A percentile compares a stretch with the other conserved stretches of the same genome.
These are phyloP conservation scores for Eurytoma californica DNA, from an alignment of 2,888 invertebrate genomes.

Conservation along the genomic window DNA sequence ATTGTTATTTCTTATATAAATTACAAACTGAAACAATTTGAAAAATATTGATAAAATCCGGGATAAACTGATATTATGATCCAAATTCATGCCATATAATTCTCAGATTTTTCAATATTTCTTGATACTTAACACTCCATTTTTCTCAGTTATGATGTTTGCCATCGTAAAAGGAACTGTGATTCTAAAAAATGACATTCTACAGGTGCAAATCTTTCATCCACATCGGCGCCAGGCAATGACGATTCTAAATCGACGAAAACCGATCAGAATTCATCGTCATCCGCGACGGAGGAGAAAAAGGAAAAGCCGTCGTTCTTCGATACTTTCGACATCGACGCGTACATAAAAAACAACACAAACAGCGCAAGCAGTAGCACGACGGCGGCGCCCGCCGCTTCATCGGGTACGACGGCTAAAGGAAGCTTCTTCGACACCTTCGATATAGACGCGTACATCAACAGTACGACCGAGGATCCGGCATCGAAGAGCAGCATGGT, in stretches of 20 bases:
- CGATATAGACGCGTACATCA: constrained; percentile 12
- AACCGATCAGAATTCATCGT: constrained; percentile 25
- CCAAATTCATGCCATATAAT: no score
- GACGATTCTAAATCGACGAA: not conserved
- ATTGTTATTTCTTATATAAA: no score
- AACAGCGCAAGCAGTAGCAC: not conserved
- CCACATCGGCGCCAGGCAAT: not conserved
- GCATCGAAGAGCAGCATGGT: constrained; percentile 13
- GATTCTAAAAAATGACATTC: no score
- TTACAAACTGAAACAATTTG: no score
- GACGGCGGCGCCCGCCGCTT: not conserved
- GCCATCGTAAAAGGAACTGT: no score
- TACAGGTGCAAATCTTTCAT: no score
- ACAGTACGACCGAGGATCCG: not conserved
- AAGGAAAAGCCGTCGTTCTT: constrained; percentile 40
- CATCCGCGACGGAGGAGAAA: constrained; percentile 20
- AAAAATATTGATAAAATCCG: no score
- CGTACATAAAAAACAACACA: constrained; percentile 21
- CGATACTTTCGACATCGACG: constrained; percentile 41
- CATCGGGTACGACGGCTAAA: constrained; percentile 9
- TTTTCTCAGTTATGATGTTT: no score
- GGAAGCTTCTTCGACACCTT: constrained; percentile 38
- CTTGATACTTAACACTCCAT: no score
- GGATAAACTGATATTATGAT: no score
- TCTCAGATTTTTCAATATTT: no score